Conservation (phyloP, 2,797 vertebrate species). For the Lepilemur septentrionalis region DNA sequence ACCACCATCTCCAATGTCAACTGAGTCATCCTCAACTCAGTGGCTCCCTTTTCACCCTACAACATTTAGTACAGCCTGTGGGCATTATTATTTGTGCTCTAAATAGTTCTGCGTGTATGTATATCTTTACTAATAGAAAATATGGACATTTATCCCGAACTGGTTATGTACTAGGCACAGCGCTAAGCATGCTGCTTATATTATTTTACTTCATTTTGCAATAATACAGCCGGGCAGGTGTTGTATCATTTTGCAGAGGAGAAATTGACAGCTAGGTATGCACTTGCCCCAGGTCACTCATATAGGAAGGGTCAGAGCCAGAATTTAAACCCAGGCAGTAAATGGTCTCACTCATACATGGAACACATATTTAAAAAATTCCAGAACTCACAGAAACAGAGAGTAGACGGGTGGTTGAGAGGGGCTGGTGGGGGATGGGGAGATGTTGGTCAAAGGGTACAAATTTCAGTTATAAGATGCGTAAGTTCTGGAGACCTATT, state of each 20-base stretch:
- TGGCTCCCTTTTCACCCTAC: too few species aligned
- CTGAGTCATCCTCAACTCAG: too few species aligned
- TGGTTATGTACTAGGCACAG: neutral
- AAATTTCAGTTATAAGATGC: neutral
- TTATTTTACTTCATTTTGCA: neutral
- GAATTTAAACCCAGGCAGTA: neutral
- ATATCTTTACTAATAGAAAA: neutral
- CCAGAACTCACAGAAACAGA: neutral
- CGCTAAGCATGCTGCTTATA: neutral
- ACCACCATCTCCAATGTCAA: neutral
- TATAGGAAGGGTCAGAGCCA: neutral
- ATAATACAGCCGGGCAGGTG: neutral
- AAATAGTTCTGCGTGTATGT: neutral
- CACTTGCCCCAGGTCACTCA: neutral
- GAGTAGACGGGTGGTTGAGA: neutral
- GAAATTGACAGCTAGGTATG: fast-evolving
- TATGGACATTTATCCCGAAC: neutral
- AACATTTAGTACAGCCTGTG: fast-evolving
- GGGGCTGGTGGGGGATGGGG: neutral
- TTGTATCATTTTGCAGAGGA: neutral
- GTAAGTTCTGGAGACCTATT: neutral
- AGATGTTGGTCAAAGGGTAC: neutral
- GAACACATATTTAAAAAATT: neutral
- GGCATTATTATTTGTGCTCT: neutral
- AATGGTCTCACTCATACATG: neutral